These are phyloP conservation scores for Cetonia aurata DNA, from an alignment of 2,888 invertebrate genomes.

Conservation along the genomic window DNA sequence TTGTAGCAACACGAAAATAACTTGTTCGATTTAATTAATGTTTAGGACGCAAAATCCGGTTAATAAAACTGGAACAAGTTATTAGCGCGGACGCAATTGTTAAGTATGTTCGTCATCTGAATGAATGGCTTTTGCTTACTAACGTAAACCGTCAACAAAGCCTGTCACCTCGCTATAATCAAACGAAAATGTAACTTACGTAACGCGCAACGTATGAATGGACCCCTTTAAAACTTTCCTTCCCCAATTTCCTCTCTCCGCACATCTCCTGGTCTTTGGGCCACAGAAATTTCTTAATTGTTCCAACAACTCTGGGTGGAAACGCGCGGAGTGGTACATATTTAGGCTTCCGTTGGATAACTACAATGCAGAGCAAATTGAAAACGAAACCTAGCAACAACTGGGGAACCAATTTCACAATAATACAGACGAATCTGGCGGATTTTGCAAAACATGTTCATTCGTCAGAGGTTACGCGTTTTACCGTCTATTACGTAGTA, in stretches of 20 bases:
- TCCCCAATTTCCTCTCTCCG: too few relatives aligned
- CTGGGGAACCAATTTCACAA: constrained; percentile 7
- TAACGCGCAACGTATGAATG: constrained; percentile 22
- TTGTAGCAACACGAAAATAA: too few relatives aligned
- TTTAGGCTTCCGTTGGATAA: constrained; percentile 21
- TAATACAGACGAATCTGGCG: constrained; percentile 11
- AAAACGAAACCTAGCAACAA: constrained; percentile 33
- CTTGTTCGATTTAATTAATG: too few relatives aligned
- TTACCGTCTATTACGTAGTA: neutral
- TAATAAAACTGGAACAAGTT: constrained; percentile 17
- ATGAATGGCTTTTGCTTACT: constrained; percentile 4
- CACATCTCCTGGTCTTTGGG: neutral
- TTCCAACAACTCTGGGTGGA: constrained; percentile 32
- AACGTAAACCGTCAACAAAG: constrained; percentile 20
- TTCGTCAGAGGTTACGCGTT: constrained; percentile 9
- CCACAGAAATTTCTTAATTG: constrained; percentile 36
- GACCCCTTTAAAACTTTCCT: constrained; percentile 20
- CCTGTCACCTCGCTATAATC: constrained; percentile 11
- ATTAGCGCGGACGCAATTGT: constrained; percentile 6
- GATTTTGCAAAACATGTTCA: constrained; percentile 1
- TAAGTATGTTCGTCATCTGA: constrained; percentile 12
- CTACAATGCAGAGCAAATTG: constrained; percentile 21
- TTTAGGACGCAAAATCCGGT: too few relatives aligned
- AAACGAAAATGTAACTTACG: constrained; percentile 26
- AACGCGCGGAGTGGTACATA: constrained; percentile 22